These are phyloP conservation scores for Tachysurus vachellii DNA, from an alignment of 2,113 vertebrate species.

Conservation along the genomic window DNA sequence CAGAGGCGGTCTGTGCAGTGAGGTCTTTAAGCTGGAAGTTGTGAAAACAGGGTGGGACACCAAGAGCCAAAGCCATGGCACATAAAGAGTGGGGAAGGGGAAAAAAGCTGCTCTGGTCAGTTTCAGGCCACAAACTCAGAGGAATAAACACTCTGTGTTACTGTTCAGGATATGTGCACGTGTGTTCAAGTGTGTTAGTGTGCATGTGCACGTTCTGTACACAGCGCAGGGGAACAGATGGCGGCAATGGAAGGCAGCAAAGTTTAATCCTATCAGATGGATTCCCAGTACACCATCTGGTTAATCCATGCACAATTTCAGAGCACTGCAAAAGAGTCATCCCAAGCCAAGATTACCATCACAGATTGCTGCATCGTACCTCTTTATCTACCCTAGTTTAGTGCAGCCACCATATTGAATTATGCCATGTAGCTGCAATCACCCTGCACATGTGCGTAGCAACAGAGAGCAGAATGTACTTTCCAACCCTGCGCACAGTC, in stretches of 20 bases:
- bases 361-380: slow-evolving; percentile 70
- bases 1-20: slow-evolving; percentile 29
- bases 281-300: slow-evolving; percentile 87
- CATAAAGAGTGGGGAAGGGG: neutral
- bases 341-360: slow-evolving; percentile 81
- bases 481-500: neutral
- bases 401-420: slow-evolving; percentile 67
- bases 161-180: slow-evolving; percentile 42
- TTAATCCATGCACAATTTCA: slow-evolving; percentile 83
- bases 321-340: slow-evolving; percentile 78
- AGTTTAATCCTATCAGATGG: slow-evolving; percentile 90
- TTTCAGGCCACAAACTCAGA: neutral
- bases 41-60: slow-evolving; percentile 32
- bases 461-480: slow-evolving; percentile 67
- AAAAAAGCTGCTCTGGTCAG: slow-evolving; percentile 3
- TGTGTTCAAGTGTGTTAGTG: slow-evolving; percentile 20
- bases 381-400: slow-evolving; percentile 68
- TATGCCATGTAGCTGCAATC: slow-evolving; percentile 59
- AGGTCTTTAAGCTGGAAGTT: slow-evolving; percentile 33
- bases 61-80: slow-evolving; percentile 17
- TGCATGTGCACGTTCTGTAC: slow-evolving; percentile 1
- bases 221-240: slow-evolving; percentile 75
- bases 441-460: slow-evolving; percentile 56
- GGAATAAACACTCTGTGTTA: slow-evolving; percentile 42
- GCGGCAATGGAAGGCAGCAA: slow-evolving; percentile 77